Conservation (phyloP, 2,797 vertebrate genomes). For the Pangasius sanitwongsei region DNA sequence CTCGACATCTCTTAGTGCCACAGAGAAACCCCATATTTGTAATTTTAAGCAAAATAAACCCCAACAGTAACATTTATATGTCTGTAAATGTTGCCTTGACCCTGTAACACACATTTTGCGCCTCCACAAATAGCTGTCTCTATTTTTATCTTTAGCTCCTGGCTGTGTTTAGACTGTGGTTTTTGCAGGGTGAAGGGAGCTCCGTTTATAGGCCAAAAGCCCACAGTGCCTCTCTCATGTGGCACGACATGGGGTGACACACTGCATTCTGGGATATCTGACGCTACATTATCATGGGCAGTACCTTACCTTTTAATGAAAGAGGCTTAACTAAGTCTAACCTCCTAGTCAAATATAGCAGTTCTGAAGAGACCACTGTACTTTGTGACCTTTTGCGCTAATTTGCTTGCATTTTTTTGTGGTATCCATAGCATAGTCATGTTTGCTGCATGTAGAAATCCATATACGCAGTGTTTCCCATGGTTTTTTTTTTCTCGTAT, state of each 20-base stretch:
- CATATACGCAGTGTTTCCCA: conserved; percentile 2
- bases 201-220: conserved; percentile 65
- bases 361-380: background rate
- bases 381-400: background rate
- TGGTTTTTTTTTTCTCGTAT: conserved; percentile 11
- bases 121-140: conserved; percentile 62
- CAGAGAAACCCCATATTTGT: conserved; percentile 45
- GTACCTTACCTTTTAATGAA: conserved; percentile 22
- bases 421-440: background rate
- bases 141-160: conserved; percentile 66
- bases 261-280: conserved; percentile 58
- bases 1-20: background rate
- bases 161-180: conserved; percentile 63
- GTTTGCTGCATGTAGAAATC: background rate
- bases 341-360: conserved; percentile 11
- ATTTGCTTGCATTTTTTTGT: background rate
- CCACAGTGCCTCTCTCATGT: conserved; percentile 66
- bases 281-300: conserved; percentile 61
- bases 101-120: conserved; percentile 43
- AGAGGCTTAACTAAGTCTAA: background rate
- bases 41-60: conserved; percentile 55
- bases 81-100: conserved; percentile 56
- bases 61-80: conserved; percentile 39
- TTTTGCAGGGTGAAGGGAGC: conserved; percentile 40
- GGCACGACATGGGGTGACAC: conserved; percentile 59